phyloP scores from a whole-genome alignment of 2,888 invertebrate species.

The Melanotus villosus region DNA sequence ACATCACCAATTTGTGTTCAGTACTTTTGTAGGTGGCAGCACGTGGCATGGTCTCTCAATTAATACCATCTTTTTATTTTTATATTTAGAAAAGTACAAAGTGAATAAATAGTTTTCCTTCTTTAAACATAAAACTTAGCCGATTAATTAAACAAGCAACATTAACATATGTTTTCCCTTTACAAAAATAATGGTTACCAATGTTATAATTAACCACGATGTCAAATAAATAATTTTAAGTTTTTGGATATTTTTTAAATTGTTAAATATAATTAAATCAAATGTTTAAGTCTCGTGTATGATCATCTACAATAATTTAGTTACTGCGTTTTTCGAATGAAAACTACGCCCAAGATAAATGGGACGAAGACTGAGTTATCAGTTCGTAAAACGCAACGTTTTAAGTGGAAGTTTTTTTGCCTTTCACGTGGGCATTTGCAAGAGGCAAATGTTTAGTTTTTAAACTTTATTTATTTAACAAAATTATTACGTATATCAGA shows the following conservation, averaged over 20 bases:
- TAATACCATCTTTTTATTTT: too few species aligned
- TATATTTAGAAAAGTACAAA: too few species aligned
- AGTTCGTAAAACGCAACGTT: neutral
- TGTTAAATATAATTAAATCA: neutral
- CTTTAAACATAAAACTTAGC: too few species aligned
- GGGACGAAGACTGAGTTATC: neutral
- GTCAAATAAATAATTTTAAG: too few species aligned
- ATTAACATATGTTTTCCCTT: too few species aligned
- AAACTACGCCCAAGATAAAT: neutral
- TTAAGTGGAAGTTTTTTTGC: neutral
- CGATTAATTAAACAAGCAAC: too few species aligned
- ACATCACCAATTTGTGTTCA: conserved; percentile 48
- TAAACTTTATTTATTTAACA: conserved; percentile 1
- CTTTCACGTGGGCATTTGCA: neutral
- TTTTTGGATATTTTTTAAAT: neutral
- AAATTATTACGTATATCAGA: neutral
- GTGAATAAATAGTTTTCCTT: too few species aligned
- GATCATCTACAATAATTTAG: neutral
- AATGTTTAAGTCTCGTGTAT: neutral
- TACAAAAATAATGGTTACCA: too few species aligned
- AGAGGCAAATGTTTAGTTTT: neutral
- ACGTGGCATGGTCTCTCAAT: conserved; percentile 9
- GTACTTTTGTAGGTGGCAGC: conserved; percentile 44
- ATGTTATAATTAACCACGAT: too few species aligned
- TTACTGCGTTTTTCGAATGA: neutral